These are phyloP conservation scores for Philopotamus ludificatus DNA, from an alignment of 1,140 invertebrate genomes.

Conservation along the genomic window DNA sequence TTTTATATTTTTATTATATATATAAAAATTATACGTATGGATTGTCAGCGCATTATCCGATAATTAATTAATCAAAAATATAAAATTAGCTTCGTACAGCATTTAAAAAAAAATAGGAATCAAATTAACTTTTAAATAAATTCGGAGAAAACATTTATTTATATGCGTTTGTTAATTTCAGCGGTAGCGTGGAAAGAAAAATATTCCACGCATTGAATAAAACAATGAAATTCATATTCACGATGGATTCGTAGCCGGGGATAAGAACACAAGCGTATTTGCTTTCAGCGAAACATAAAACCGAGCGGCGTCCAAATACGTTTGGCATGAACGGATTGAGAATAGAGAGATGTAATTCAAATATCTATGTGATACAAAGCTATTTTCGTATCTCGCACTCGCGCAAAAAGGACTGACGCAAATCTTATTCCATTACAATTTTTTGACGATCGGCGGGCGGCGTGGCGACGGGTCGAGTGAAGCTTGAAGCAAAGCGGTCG, in stretches of 20 bases:
- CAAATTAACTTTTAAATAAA: too few relatives aligned
- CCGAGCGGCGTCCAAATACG: slow-evolving; percentile 7
- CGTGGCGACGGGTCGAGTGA: slow-evolving; percentile 12
- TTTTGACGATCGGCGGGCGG: too few relatives aligned
- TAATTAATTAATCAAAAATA: too few relatives aligned
- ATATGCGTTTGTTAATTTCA: too few relatives aligned
- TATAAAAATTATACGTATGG: too few relatives aligned
- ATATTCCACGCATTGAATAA: too few relatives aligned
- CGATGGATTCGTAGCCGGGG: not conserved
- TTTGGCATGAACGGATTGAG: slow-evolving; percentile 17
- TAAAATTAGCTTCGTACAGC: too few relatives aligned
- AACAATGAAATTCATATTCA: not conserved
- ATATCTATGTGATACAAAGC: slow-evolving; percentile 5
- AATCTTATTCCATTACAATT: not conserved
- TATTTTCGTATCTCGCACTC: not conserved
- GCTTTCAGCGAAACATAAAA: slow-evolving; percentile 20
- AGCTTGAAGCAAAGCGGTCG: slow-evolving; percentile 25
- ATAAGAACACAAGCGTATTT: slow-evolving; percentile 29
- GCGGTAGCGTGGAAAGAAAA: too few relatives aligned
- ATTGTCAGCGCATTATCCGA: too few relatives aligned
- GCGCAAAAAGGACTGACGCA: not conserved
- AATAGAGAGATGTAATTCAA: slow-evolving; percentile 7
- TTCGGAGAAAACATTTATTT: too few relatives aligned
- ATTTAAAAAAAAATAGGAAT: too few relatives aligned
- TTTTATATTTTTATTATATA: too few relatives aligned